Base-by-base conservation (phyloP, 2,888 invertebrate species). In the Diaperis boleti region DNA sequence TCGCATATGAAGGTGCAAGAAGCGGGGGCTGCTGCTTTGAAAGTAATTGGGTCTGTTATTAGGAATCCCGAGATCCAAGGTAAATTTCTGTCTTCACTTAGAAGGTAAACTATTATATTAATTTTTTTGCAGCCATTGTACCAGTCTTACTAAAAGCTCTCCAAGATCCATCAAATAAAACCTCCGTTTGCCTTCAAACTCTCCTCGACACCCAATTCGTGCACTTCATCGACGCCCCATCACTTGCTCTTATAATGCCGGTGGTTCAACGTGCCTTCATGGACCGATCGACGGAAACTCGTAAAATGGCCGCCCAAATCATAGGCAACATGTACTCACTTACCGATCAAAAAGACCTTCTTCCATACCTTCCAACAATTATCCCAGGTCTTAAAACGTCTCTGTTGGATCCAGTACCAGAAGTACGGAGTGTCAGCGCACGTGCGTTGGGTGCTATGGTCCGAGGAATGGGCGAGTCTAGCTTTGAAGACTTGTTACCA, bases 241-340 rank as follows among this genome's bases (percentile, higher is more conserved):
- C 98, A 0, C 85, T 99, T 14, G 98, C 99, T 61, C 86, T 99
- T 52, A 98, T 99, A 75, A 99, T 99, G 98, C 99, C 99, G 0
- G 98, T 99, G 2, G 96, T 99, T 18, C 94, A 98, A 82, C 86
- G 99, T 69, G 98, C 98, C 6, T 98, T 99, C 83, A 92, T 96
- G 83, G 98, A 98, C 83, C 88, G 99, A 66, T 95, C 96, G 47
- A 98, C 98, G 0, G 98, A 99, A 84, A 98, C 97, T 0, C 87
- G 99, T 73, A 96, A 98, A 85, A 98, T 98, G 96, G 96, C 99
- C 1, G 97, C 98, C 1, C 98, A 99, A 84, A 98, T 99, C 79
- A 98, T 99, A 73, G 98, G 98, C 60, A 99, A 98, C 82, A 98
- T 99, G 96, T 99, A 98, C 83, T 97, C 97, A 1, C 84, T 99